These are phyloP conservation scores for Diadema setosum DNA, from an alignment of 35 echinoderm and acorn worm genomes.

Conservation along the genomic window DNA sequence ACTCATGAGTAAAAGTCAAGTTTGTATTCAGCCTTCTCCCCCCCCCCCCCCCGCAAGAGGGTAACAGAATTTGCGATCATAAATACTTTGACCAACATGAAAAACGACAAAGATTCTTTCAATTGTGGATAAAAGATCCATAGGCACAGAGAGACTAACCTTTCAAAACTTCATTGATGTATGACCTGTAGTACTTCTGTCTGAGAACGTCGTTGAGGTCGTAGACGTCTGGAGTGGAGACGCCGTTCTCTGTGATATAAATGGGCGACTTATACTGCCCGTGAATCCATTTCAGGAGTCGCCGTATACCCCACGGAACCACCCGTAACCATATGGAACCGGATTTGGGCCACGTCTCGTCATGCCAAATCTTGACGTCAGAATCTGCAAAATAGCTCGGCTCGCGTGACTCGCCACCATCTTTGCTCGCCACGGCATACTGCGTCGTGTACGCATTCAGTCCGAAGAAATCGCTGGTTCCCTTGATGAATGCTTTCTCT, in stretches of 20 bases:
- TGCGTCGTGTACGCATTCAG: constrained; percentile 79
- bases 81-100: too few relatives aligned
- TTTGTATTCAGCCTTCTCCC: neutral
- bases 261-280: constrained; percentile 69
- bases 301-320: constrained; percentile 82
- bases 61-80: too few relatives aligned
- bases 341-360: constrained; percentile 66
- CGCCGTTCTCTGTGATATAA: constrained; percentile 96
- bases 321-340: constrained; percentile 60
- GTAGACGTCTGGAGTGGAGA: constrained; percentile 49
- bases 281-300: constrained; percentile 80
- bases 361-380: constrained; percentile 64
- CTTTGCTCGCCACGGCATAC: constrained; percentile 7
- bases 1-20: too few relatives aligned
- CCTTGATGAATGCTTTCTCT: constrained; percentile 44
- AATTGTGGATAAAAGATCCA: neutral
- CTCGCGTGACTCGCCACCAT: neutral
- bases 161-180: constrained; percentile 86
- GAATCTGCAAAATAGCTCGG: constrained; percentile 54
- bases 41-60: too few relatives aligned
- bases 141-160: constrained; percentile 15
- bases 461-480: constrained; percentile 71
- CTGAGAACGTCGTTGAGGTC: constrained; percentile 47
- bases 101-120: too few relatives aligned
- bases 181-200: constrained; percentile 49